These are phyloP conservation scores for Arrhamphus sclerolepis DNA, from an alignment of 2,797 vertebrate genomes.

Conservation along the genomic window DNA sequence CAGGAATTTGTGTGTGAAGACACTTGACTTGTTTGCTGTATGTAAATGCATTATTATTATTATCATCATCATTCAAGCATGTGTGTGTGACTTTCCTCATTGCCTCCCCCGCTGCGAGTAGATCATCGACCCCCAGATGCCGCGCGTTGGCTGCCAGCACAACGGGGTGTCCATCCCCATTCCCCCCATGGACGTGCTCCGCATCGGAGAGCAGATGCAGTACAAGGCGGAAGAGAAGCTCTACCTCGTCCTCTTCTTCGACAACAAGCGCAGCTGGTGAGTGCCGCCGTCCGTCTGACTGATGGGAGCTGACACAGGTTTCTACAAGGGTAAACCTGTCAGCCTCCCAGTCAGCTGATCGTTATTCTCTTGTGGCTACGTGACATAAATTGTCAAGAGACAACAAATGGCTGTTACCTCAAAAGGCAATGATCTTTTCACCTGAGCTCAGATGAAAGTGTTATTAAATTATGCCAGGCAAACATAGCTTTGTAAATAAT, in stretches of 20 bases:
- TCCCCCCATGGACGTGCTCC: constrained; percentile 93
- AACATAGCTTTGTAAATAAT: background rate
- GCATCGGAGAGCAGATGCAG: constrained; percentile 97
- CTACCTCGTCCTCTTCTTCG: constrained; percentile 96
- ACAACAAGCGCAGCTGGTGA: constrained; percentile 99
- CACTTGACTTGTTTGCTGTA: background rate
- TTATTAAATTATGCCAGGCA: background rate
- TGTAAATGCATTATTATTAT: constrained; percentile 10
- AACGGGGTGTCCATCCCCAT: constrained; percentile 96
- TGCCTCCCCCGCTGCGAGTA: constrained; percentile 48
- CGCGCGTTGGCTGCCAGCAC: constrained; percentile 94
- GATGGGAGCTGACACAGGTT: constrained; percentile 36
- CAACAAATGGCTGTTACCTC: constrained; percentile 20
- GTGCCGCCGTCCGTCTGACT: constrained; percentile 42
- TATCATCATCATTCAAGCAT: background rate
- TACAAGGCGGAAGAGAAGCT: constrained; percentile 95
- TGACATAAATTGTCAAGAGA: constrained; percentile 33
- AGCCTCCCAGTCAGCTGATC: constrained; percentile 41
- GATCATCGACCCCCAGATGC: constrained; percentile 99
- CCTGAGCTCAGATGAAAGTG: constrained; percentile 7
- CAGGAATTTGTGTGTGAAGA: constrained; percentile 10
- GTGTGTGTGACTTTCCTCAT: constrained; percentile 3
- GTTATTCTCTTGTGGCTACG: constrained; percentile 40
- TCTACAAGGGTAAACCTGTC: constrained; percentile 47
- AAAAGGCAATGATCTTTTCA: constrained; percentile 25